Evolutionary conservation across 2,888 invertebrate species (phyloP), one percentile per base, ranked within the genome.

Genomic region (Ferrisia virgata): DNA sequence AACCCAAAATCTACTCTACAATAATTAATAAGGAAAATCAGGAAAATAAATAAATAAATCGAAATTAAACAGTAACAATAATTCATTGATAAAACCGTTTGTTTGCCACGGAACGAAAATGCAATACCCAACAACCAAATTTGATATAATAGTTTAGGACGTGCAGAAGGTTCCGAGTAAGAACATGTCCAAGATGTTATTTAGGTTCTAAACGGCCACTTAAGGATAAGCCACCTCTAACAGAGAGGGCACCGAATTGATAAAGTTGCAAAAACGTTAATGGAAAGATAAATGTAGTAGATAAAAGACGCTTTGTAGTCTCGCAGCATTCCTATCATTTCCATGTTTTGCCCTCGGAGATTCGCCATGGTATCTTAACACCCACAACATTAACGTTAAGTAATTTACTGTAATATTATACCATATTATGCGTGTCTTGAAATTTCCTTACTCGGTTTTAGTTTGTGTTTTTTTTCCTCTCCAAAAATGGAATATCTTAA

Each of bases 221-320:
- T 36, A 9, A 72, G 81, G 76, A 83, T 72, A 76, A 39, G 43
- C 72, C 72, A 69, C 72, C 82, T 31, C 15, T n/a, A n/a, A n/a
- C n/a, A 82, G 39, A 39, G n/a, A 36, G 39, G 40, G 39, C 36
- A 39, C 39, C 64, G 83, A 83, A 83, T 83, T 83, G 76, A 83
- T 83, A 83, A 83, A 83, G 83, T 83, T 76, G 83, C 83, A 84
- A 79, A 79, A 79, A 79, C 64, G 79, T 84, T 84, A 84, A 84
- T 84, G 84, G 84, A 84, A 84, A 84, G 84, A 84, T 84, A 84
- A 84, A 84, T 84, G 79, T 64, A 79, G 58, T 64, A 69, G 84
- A 84, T 84, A 84, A 58, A 39, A 72, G 25, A 72, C 43, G 83
- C 83, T 80, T 80, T 80, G 80, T 80, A 47, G 80, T 80, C 80